phyloP scores from a whole-genome alignment of 2,113 vertebrate species.

The Microtus pennsylvanicus region DNA sequence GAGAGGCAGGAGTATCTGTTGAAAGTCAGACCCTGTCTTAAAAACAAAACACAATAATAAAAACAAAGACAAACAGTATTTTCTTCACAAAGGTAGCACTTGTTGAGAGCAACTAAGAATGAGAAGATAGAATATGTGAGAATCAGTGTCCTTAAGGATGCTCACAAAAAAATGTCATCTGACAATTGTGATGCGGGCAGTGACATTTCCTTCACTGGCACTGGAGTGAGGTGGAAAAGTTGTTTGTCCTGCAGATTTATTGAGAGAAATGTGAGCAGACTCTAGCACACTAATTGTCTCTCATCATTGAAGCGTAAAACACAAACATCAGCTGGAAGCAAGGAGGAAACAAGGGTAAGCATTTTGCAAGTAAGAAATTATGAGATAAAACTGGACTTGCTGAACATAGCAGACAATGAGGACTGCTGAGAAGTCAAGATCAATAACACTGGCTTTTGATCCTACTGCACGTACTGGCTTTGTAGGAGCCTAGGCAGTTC shows the following conservation, averaged over 20 bases:
- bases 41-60: neutral
- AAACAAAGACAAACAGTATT: neutral
- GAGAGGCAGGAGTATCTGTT: neutral
- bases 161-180: neutral
- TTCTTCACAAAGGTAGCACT: neutral
- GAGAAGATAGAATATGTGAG: neutral
- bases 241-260: neutral
- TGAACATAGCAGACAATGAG: too few relatives aligned
- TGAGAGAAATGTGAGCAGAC: neutral
- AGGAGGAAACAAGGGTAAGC: neutral
- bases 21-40: neutral
- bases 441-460: too few relatives aligned
- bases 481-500: too few relatives aligned
- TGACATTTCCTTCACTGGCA: neutral
- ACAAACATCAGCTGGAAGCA: neutral
- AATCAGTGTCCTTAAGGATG: neutral
- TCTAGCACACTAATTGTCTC: neutral
- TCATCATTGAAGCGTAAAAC: neutral
- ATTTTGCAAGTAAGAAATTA: constrained; percentile 31
- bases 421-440: too few relatives aligned
- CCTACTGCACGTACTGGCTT: too few relatives aligned
- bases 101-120: neutral
- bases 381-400: too few relatives aligned
- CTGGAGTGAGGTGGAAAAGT: neutral
- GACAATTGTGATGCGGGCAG: neutral